phyloP scores from a whole-genome alignment of 2,797 vertebrate species.

The Gymnopithys bicolor region DNA sequence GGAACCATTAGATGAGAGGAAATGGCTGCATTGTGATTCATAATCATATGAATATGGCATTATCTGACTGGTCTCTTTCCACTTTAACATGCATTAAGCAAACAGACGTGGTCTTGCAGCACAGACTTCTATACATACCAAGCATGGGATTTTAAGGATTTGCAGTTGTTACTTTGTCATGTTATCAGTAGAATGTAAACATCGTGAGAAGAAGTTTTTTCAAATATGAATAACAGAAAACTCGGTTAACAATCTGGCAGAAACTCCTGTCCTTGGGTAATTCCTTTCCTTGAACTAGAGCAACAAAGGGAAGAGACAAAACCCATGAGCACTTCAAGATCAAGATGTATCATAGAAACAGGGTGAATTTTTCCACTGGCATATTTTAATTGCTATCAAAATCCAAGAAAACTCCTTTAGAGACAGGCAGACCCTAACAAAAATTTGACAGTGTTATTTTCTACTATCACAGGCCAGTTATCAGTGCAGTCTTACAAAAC shows the following conservation, averaged over 20 bases:
- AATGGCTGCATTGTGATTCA: not conserved
- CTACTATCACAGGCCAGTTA: not conserved
- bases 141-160: not conserved
- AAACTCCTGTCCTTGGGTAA: not conserved
- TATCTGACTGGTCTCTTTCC: not conserved
- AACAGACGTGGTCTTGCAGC: not conserved
- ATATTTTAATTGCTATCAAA: not conserved
- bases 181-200: not conserved
- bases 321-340: not conserved
- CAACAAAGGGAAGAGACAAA: not conserved
- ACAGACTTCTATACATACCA: not conserved
- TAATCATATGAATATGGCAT: not conserved
- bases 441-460: not conserved
- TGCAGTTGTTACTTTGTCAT: not conserved
- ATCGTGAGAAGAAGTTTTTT: not conserved
- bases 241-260: not conserved
- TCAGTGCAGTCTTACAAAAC: not conserved
- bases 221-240: not conserved
- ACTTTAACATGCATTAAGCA: not conserved
- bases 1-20: not conserved
- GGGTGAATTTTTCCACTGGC: not conserved
- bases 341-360: not conserved
- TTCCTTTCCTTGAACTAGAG: not conserved
- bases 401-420: not conserved
- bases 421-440: not conserved